Evolutionary conservation across 1,140 invertebrate species (phyloP).

Genomic region (Eurosta solidaginis): DNA sequence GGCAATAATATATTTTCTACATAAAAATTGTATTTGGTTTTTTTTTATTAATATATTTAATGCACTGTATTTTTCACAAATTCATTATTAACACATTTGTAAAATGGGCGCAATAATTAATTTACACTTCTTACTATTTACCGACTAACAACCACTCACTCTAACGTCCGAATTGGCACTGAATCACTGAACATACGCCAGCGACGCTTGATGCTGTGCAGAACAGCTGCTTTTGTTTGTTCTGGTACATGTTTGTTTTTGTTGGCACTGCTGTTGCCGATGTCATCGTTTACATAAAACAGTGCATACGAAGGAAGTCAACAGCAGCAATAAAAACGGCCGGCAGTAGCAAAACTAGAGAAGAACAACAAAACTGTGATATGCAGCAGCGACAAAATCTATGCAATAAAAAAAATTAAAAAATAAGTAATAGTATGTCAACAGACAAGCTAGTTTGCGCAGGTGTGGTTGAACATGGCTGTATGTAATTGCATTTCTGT

Average conservation of each 20-base stretch:
- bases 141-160: neutral
- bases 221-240: neutral
- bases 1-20: too few species aligned
- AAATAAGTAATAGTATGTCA: neutral
- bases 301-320: neutral
- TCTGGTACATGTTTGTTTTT: too few species aligned
- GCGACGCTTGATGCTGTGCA: neutral
- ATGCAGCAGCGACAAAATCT: too few species aligned
- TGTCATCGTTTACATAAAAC: neutral
- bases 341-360: neutral
- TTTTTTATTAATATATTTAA: neutral
- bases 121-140: neutral
- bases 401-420: neutral
- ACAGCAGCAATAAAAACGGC: neutral
- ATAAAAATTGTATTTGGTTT: neutral
- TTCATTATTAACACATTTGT: neutral
- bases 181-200: slow-evolving; percentile 19
- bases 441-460: neutral
- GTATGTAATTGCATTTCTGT: neutral
- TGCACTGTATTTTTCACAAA: neutral
- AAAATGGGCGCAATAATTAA: neutral
- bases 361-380: neutral
- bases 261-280: neutral
- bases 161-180: slow-evolving; percentile 22
- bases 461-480: neutral